Evolutionary conservation across 2,888 invertebrate species (phyloP), one percentile per base, ranked within the genome.

Genomic region (Glaucopsyche alexis): DNA sequence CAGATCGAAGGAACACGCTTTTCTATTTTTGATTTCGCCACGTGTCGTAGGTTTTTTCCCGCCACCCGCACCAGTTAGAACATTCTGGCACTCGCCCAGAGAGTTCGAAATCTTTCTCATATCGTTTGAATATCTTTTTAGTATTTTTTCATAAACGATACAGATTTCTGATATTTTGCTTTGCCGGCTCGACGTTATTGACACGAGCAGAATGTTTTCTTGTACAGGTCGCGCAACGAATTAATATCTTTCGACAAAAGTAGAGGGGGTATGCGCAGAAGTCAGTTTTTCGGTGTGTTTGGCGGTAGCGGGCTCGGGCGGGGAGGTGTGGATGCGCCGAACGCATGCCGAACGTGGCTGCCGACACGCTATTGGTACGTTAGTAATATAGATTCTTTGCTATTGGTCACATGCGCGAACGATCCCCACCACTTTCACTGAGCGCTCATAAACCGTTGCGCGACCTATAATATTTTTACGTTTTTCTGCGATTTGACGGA

Each of bases 161-260:
- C 69, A 60, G 69, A 47, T 69, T 49, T 69, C 69, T 47, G 69
- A 69, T 69, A 66, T 42, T 66, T 42, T n/a, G n/a, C 19, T 69
- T 45, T 49, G 29, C 69, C 49, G 69, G 29, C n/a, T 7, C 19
- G 16, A 5, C 47, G 60, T 69, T 67, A 16, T 67, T 42, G 45
- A 67, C 42, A 45, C 19, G 13, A 38, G 60, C 13, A 60, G 29
- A 60, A 60, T 38, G 60, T 60, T 60, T 60, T 60, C 29, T 7
- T 14, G 11, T 19, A n/a, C n/a, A n/a, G n/a, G n/a, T n/a, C n/a
- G n/a, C n/a, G n/a, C n/a, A n/a, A n/a, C n/a, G n/a, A n/a, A n/a
- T n/a, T n/a, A n/a, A n/a, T n/a, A n/a, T n/a, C n/a, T n/a, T n/a
- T n/a, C n/a, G n/a, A n/a, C n/a, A n/a, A n/a, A n/a, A n/a, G n/a